A percentile compares a stretch with the other conserved stretches of the same genome.
phyloP scores from a whole-genome alignment of 1,140 invertebrate genomes.

The Bombus confusus region DNA sequence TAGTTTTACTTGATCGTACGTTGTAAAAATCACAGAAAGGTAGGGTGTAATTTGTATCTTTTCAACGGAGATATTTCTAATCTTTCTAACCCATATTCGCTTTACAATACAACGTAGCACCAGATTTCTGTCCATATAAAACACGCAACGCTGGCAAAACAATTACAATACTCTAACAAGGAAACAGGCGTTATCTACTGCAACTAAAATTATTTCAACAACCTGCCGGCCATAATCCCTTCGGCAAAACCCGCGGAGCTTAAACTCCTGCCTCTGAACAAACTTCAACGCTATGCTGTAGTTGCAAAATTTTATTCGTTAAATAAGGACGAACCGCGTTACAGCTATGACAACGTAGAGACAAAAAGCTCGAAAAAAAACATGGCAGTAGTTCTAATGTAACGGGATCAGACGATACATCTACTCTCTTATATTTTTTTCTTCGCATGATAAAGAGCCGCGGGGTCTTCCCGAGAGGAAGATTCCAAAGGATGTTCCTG shows the following conservation, averaged over 20 bases:
- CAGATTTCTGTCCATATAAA: not conserved
- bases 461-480: conserved; percentile 30
- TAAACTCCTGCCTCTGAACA: not conserved
- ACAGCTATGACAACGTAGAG: conserved; percentile 28
- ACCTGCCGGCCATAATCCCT: not conserved
- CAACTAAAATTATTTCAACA: not conserved
- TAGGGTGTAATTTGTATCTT: not conserved
- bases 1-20: not conserved
- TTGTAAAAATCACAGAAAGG: not conserved
- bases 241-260: not conserved
- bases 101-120: not conserved
- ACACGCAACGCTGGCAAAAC: not conserved
- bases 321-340: conserved; percentile 42
- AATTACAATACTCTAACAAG: not conserved
- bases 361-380: not conserved
- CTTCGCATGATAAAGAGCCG: conserved; percentile 32
- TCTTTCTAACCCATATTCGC: not conserved
- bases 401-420: conserved; percentile 52
- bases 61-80: not conserved
- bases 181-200: not conserved
- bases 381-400: not conserved
- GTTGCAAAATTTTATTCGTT: not conserved
- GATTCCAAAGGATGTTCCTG: conserved; percentile 51
- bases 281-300: not conserved
- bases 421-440: not conserved